Percentiles rank a stretch among this genome's conserved stretches.
Conservation (phyloP, 2,113 vertebrate species). For the Cynopterus brachyotis region DNA sequence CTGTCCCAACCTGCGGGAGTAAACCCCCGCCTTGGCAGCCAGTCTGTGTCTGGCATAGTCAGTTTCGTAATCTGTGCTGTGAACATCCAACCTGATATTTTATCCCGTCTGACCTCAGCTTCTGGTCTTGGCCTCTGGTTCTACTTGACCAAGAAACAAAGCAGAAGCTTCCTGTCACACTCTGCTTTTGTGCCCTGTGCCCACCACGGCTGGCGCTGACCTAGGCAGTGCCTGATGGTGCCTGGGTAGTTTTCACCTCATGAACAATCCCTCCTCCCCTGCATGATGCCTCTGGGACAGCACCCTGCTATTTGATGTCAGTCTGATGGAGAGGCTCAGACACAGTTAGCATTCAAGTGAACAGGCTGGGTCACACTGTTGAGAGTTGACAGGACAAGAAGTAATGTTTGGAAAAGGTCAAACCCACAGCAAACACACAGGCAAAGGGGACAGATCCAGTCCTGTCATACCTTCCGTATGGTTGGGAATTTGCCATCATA, state of each 20-base stretch:
- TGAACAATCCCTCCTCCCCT: background rate
- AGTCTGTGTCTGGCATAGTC: background rate
- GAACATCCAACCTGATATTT: background rate
- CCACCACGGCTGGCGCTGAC: background rate
- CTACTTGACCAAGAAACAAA: background rate
- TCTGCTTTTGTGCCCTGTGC: background rate
- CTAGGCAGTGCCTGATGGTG: background rate
- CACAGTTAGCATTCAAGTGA: background rate
- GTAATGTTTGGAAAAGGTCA: background rate
- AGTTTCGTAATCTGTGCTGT: background rate
- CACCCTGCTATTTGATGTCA: background rate
- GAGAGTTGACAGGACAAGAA: background rate
- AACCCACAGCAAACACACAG: slow-evolving; percentile 75
- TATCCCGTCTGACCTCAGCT: background rate
- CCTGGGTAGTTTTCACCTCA: background rate
- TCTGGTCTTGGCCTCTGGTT: background rate
- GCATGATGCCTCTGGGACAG: background rate
- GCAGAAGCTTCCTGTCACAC: background rate
- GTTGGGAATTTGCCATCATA: slow-evolving; percentile 98
- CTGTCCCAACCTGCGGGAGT: background rate
- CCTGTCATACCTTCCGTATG: slow-evolving; percentile 92
- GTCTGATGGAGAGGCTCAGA: background rate
- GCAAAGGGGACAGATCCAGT: slow-evolving; percentile 44
- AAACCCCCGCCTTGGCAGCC: background rate
- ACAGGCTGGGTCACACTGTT: background rate